A percentile compares a stretch with the other conserved stretches of the same genome.
Evolutionary conservation across 2,888 invertebrate genomes (phyloP).

Genomic region (Mellilla xanthometata): DNA sequence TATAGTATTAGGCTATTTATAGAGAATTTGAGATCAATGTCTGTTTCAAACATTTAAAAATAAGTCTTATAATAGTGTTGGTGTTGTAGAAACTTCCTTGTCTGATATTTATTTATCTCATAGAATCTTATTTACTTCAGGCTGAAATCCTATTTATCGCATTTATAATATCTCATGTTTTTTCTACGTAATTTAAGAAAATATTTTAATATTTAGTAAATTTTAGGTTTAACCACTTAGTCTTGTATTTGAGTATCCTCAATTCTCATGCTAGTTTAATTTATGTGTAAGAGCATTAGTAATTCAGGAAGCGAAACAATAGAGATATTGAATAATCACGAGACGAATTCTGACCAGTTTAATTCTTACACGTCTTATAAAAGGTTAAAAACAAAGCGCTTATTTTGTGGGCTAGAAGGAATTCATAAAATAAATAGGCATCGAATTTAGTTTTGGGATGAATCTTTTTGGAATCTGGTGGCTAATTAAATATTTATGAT

Average conservation of each 20-base stretch:
- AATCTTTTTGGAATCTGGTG: too few relatives aligned
- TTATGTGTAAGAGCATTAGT: conserved; percentile 22
- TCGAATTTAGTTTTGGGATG: too few relatives aligned
- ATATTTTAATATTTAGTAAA: too few relatives aligned
- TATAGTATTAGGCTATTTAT: conserved; percentile 19
- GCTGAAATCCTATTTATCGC: too few relatives aligned
- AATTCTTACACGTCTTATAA: conserved; percentile 2
- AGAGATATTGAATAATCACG: conserved; percentile 15
- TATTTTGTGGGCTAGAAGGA: not conserved
- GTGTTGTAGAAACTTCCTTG: conserved; percentile 2
- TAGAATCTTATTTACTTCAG: not conserved
- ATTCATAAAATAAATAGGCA: not conserved
- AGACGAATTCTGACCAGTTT: conserved; percentile 22
- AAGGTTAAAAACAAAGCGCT: conserved; percentile 15
- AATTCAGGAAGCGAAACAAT: conserved; percentile 34
- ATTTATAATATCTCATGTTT: too few relatives aligned
- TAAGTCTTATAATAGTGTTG: not conserved
- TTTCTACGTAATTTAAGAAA: too few relatives aligned
- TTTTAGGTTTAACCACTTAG: too few relatives aligned
- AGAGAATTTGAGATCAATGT: conserved; percentile 13
- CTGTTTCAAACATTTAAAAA: conserved; percentile 11
- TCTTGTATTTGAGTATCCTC: too few relatives aligned
- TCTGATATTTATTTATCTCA: conserved; percentile 11
- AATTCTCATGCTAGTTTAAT: conserved; percentile 17
- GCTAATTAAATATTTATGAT: too few relatives aligned